Percentiles rank a stretch among this genome's conserved stretches.
Conservation (phyloP, 2,888 invertebrate species). For the Drosophila ezoana region DNA sequence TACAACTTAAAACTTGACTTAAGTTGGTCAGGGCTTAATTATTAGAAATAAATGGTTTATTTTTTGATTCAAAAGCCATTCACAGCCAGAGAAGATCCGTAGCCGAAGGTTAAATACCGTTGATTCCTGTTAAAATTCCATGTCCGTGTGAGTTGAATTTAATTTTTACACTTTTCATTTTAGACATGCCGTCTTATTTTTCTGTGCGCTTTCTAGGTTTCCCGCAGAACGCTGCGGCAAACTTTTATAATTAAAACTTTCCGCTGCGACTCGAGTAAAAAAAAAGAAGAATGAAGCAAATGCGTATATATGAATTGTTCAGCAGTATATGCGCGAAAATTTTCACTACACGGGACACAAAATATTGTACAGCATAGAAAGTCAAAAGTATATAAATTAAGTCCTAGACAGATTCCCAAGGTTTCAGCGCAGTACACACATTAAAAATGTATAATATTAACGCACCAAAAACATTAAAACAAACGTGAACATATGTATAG, state of each 20-base stretch:
- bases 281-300: slow-evolving; percentile 18
- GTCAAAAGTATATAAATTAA: neutral
- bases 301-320: slow-evolving; percentile 48
- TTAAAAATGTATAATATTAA: neutral
- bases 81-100: too few species aligned
- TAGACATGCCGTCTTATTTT: slow-evolving; percentile 39
- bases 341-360: neutral
- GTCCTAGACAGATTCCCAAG: slow-evolving; percentile 10
- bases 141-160: slow-evolving; percentile 10
- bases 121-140: too few species aligned
- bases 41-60: too few species aligned
- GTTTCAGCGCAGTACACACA: neutral
- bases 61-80: too few species aligned
- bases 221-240: slow-evolving; percentile 41
- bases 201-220: slow-evolving; percentile 36
- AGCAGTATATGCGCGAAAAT: slow-evolving; percentile 36
- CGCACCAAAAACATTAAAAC: neutral
- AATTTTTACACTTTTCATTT: slow-evolving; percentile 15
- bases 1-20: too few species aligned
- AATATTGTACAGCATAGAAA: slow-evolving; percentile 1
- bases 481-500: neutral
- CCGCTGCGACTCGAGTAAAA: slow-evolving; percentile 43
- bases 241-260: slow-evolving; percentile 76
- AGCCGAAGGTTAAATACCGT: too few species aligned
- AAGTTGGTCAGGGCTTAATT: too few species aligned